Percentiles rank a stretch among this genome's conserved stretches.
These are phyloP conservation scores for Alosa sapidissima DNA, from an alignment of 2,797 vertebrate species.

Conservation along the genomic window DNA sequence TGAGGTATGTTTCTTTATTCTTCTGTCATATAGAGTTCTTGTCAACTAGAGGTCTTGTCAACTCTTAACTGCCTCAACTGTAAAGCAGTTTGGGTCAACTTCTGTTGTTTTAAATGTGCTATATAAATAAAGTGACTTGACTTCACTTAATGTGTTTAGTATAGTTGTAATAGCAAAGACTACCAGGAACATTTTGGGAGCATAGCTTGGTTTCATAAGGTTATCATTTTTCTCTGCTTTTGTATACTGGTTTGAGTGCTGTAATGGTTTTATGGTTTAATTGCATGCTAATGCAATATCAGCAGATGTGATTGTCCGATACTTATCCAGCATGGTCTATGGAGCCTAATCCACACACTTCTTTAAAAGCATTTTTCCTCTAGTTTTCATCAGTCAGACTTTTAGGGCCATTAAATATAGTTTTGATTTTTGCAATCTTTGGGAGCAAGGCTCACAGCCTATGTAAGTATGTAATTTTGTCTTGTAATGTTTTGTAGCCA, in stretches of 20 bases:
- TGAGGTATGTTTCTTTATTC: constrained; percentile 82
- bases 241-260: background rate
- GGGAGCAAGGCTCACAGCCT: constrained; percentile 29
- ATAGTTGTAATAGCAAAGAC: background rate
- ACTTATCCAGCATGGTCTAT: background rate
- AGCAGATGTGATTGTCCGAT: background rate
- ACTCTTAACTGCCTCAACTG: too few relatives aligned
- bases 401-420: background rate
- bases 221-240: background rate
- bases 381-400: background rate
- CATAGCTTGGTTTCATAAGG: background rate
- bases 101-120: too few relatives aligned
- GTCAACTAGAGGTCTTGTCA: too few relatives aligned
- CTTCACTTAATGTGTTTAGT: background rate
- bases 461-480: constrained; percentile 49
- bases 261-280: background rate
- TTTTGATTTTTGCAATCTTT: background rate
- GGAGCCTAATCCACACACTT: background rate
- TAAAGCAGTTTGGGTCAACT: too few relatives aligned
- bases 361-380: background rate
- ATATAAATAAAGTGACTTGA: too few relatives aligned
- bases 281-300: background rate
- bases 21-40: background rate
- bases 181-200: background rate
- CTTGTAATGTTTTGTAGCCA: constrained; percentile 79